phyloP scores from a whole-genome alignment of 2,797 vertebrate genomes.

The Pantherophis alleghaniensis region DNA sequence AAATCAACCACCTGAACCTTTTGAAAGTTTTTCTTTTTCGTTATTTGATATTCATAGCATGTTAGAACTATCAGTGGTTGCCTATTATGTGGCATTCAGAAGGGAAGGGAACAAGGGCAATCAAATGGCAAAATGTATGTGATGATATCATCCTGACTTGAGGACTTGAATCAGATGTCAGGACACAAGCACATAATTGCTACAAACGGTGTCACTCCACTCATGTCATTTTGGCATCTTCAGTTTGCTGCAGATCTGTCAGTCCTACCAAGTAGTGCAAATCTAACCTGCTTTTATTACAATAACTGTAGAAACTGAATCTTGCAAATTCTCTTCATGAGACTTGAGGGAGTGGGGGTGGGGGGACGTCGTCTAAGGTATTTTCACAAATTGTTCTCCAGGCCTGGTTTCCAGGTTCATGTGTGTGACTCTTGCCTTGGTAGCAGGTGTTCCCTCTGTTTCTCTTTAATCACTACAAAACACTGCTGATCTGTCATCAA shows the following conservation, averaged over 20 bases:
- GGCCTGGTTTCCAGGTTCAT: neutral
- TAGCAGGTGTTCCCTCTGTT: neutral
- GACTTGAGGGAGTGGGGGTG: neutral
- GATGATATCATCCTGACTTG: neutral
- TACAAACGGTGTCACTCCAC: neutral
- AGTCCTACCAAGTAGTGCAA: neutral
- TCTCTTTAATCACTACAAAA: neutral
- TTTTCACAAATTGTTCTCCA: neutral
- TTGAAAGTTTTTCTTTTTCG: neutral
- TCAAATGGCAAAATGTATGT: neutral
- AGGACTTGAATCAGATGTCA: neutral
- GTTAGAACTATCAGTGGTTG: neutral
- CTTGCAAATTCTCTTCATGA: neutral
- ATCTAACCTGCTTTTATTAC: neutral
- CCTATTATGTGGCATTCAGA: constrained; percentile 20
- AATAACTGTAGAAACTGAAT: neutral
- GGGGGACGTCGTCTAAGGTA: neutral
- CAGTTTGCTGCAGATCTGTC: neutral
- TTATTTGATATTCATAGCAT: neutral
- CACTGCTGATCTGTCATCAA: neutral
- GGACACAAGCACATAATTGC: neutral
- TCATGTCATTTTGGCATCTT: neutral
- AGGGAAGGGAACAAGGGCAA: neutral
- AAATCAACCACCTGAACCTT: neutral
- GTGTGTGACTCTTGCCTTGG: neutral